Percentiles rank a stretch among this genome's conserved stretches.
Evolutionary conservation across 2,888 invertebrate species (phyloP).

Genomic region (Steinernema carpocapsae): DNA sequence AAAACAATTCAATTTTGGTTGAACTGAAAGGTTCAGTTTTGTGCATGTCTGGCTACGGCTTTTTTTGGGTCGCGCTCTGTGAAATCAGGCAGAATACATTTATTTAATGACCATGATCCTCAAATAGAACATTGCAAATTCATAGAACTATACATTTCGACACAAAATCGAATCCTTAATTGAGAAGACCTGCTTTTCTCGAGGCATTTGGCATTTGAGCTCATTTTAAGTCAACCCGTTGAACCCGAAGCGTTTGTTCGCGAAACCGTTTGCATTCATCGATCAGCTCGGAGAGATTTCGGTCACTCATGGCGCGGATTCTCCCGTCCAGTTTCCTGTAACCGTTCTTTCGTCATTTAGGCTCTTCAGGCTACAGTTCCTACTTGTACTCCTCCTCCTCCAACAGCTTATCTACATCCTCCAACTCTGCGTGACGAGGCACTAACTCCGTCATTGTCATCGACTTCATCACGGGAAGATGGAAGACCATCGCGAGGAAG

Average conservation of each 20-base stretch:
- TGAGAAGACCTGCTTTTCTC: neutral
- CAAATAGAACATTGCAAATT: neutral
- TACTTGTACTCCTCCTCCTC: slow-evolving; percentile 63
- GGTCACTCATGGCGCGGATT: slow-evolving; percentile 62
- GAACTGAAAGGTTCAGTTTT: too few relatives aligned
- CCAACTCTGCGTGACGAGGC: slow-evolving; percentile 56
- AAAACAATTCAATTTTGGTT: too few relatives aligned
- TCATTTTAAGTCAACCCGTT: slow-evolving; percentile 39
- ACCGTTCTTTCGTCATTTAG: neutral
- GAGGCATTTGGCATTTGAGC: slow-evolving; percentile 13
- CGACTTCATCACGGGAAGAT: slow-evolving; percentile 67
- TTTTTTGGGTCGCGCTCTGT: too few relatives aligned
- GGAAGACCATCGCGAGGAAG: slow-evolving; percentile 67
- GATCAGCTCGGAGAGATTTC: slow-evolving; percentile 62
- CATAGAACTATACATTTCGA: neutral
- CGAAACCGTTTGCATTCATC: slow-evolving; percentile 64
- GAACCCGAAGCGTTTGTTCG: slow-evolving; percentile 58
- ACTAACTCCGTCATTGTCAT: slow-evolving; percentile 65
- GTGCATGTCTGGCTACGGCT: too few relatives aligned
- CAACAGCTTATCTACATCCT: slow-evolving; percentile 55
- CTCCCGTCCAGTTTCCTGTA: slow-evolving; percentile 64
- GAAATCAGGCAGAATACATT: too few relatives aligned
- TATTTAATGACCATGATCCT: too few relatives aligned
- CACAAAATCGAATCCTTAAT: neutral
- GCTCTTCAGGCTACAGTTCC: slow-evolving; percentile 36